A percentile compares a stretch with the other conserved stretches of the same genome.
Evolutionary conservation across 2,113 vertebrate genomes (phyloP).

Genomic region (Mohoua ochrocephala): DNA sequence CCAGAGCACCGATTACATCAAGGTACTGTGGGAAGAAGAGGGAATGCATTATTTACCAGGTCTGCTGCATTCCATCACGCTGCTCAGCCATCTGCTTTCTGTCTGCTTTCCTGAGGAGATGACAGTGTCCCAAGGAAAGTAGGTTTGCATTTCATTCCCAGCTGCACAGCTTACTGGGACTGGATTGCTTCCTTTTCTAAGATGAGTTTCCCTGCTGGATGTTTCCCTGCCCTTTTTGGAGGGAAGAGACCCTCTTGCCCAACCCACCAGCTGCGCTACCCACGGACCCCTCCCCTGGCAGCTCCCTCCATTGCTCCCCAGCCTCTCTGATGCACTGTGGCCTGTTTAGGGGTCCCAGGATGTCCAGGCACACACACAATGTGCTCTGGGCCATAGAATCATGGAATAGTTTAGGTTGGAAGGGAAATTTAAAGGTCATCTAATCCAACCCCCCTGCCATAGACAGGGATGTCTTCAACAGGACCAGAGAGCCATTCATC

Average conservation of each 20-base stretch:
- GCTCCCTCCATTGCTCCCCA: neutral
- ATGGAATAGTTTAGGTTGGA: neutral
- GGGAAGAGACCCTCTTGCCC: neutral
- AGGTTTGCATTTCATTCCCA: neutral
- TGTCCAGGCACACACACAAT: fast-evolving
- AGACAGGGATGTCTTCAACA: neutral
- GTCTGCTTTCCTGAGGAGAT: neutral
- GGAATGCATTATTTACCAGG: neutral
- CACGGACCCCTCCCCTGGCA: neutral
- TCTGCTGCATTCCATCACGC: neutral
- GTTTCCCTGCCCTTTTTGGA: neutral
- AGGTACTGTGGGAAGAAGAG: conserved; percentile 65
- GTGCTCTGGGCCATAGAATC: neutral
- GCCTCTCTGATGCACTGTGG: neutral
- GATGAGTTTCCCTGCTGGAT: neutral
- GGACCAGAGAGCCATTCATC: neutral
- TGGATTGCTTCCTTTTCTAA: neutral
- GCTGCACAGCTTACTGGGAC: no score
- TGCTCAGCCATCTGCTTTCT: neutral
- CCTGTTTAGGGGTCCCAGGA: neutral
- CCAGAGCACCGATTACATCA: conserved; percentile 66
- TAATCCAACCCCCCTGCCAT: neutral
- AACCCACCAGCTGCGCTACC: neutral
- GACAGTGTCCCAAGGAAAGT: neutral
- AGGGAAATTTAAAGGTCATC: neutral